Conservation (phyloP, 2,888 invertebrate species). For the Andrena dorsata region DNA sequence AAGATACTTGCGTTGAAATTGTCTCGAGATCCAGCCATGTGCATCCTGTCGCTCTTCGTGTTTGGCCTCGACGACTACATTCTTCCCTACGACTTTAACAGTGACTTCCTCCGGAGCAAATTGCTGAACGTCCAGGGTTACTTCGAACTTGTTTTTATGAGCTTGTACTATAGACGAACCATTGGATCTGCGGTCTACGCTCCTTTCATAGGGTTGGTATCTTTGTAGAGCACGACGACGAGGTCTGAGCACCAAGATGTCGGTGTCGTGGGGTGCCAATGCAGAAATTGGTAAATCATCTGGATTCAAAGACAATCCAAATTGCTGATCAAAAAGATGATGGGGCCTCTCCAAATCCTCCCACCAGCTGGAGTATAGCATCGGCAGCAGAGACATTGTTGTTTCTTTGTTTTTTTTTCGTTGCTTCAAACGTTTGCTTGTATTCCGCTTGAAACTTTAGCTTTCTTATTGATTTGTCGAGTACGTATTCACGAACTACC, state of each 20-base stretch:
- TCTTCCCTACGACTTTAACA: constrained; percentile 88
- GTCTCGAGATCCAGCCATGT: constrained; percentile 92
- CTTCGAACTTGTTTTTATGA: constrained; percentile 89
- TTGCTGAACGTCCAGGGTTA: constrained; percentile 91
- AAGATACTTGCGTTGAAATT: constrained; percentile 91
- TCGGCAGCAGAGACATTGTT: constrained; percentile 72
- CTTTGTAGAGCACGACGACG: constrained; percentile 39
- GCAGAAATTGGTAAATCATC: constrained; percentile 24
- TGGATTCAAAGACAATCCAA: constrained; percentile 3
- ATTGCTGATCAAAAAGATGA: constrained; percentile 41
- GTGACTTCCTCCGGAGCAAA: constrained; percentile 91
- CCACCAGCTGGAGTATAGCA: constrained; percentile 74
- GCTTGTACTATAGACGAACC: constrained; percentile 87
- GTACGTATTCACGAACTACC: too few relatives aligned
- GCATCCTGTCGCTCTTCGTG: constrained; percentile 93
- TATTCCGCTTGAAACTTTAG: not conserved
- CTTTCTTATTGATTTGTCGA: not conserved
- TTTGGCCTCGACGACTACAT: constrained; percentile 91
- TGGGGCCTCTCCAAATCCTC: constrained; percentile 70
- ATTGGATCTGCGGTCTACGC: constrained; percentile 80
- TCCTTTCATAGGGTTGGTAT: constrained; percentile 62
- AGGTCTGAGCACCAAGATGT: constrained; percentile 57
- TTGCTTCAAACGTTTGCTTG: not conserved
- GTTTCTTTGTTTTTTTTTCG: not conserved
- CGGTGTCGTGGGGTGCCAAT: constrained; percentile 25